phyloP scores from a whole-genome alignment of 2,888 invertebrate genomes.

The Gymnosoma rotundatum region DNA sequence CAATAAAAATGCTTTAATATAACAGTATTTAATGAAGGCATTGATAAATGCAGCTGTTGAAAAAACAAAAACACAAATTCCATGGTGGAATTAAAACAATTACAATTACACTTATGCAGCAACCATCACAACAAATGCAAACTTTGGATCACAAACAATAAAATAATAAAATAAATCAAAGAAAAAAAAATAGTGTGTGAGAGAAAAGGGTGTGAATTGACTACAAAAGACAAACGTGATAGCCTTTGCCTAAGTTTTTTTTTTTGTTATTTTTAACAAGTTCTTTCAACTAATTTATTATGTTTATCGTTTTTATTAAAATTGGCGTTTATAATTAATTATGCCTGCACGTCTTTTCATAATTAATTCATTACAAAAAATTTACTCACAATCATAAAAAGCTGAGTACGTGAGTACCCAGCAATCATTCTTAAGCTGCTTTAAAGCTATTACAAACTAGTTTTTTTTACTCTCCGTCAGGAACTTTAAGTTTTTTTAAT shows the following conservation, averaged over 20 bases:
- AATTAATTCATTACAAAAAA: conserved; percentile 42
- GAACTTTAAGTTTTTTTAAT: no score
- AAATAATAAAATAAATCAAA: background rate
- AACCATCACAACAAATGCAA: background rate
- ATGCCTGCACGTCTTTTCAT: conserved; percentile 43
- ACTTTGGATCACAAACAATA: background rate
- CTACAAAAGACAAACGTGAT: conserved; percentile 12
- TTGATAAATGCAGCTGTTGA: conserved; percentile 28
- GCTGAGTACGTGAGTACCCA: background rate
- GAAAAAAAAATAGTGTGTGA: background rate
- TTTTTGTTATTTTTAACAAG: conserved; percentile 7
- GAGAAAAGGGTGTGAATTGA: background rate
- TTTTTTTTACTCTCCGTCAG: no score
- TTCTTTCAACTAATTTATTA: conserved; percentile 31
- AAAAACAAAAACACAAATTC: conserved; percentile 6
- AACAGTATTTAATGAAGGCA: background rate
- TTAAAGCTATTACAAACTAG: no score
- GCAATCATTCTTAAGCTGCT: background rate
- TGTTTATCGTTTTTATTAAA: conserved; percentile 22
- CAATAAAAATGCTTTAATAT: conserved; percentile 26
- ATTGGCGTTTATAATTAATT: conserved; percentile 57
- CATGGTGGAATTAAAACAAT: conserved; percentile 24
- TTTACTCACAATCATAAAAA: background rate
- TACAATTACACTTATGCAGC: background rate
- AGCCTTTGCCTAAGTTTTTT: background rate